A percentile compares a stretch with the other conserved stretches of the same genome.
phyloP scores from a whole-genome alignment of 2,113 vertebrate genomes.

The Camelus bactrianus region DNA sequence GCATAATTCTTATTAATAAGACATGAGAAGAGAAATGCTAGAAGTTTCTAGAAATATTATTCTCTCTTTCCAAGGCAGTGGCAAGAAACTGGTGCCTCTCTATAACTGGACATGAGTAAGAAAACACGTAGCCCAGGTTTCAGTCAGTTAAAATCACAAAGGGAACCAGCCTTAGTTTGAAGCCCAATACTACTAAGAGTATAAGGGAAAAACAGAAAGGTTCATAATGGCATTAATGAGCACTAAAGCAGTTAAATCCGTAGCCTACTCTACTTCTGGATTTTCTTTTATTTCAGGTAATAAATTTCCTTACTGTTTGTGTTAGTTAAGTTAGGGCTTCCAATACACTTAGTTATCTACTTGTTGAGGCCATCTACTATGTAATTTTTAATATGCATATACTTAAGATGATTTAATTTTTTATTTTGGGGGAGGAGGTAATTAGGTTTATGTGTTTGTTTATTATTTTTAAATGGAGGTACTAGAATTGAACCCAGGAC shows the following conservation, averaged over 20 bases:
- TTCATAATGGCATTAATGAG: background rate
- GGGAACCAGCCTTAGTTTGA: background rate
- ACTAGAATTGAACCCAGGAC: too few relatives aligned
- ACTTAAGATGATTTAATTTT: background rate
- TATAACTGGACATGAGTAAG: background rate
- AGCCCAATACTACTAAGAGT: background rate
- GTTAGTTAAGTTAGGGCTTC: background rate
- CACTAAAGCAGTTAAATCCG: background rate
- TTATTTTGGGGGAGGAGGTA: too few relatives aligned
- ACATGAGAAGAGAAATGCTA: background rate
- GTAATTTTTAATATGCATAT: slow-evolving; percentile 15
- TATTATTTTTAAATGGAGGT: too few relatives aligned
- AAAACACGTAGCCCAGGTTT: background rate
- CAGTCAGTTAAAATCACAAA: background rate
- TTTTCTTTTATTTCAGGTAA: background rate
- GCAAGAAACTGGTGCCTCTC: background rate
- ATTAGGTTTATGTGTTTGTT: too few relatives aligned
- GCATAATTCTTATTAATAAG: background rate
- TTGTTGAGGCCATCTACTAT: background rate
- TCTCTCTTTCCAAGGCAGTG: background rate
- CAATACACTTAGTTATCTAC: background rate
- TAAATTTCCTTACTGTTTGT: slow-evolving; percentile 2
- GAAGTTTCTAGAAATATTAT: background rate
- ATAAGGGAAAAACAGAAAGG: background rate
- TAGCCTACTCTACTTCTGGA: background rate